These are phyloP conservation scores for Crossaster papposus DNA, from an alignment of 53 echinoderm and acorn worm genomes.

Conservation along the genomic window DNA sequence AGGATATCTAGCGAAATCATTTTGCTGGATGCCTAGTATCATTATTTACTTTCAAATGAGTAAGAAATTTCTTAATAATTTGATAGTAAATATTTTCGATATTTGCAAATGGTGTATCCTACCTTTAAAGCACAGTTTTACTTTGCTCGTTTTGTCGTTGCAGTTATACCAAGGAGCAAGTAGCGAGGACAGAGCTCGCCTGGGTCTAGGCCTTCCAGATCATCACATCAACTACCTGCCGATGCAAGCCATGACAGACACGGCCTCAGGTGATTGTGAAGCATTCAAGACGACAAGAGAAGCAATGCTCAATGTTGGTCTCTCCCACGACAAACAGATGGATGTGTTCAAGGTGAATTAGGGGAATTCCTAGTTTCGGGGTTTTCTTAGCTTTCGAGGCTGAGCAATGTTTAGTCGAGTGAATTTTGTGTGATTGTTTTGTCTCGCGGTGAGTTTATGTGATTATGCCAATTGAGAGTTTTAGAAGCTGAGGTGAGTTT, in stretches of 20 bases:
- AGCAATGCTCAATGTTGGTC: slow-evolving; percentile 86
- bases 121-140: too few species aligned
- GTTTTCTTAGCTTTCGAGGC: not conserved
- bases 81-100: too few species aligned
- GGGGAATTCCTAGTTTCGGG: not conserved
- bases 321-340: slow-evolving; percentile 66
- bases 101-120: too few species aligned
- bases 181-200: slow-evolving; percentile 57
- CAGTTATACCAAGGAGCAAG: slow-evolving; percentile 67
- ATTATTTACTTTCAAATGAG: too few species aligned
- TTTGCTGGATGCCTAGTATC: too few species aligned
- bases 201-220: slow-evolving; percentile 59
- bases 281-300: slow-evolving; percentile 60
- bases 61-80: too few species aligned
- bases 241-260: slow-evolving; percentile 5
- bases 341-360: slow-evolving; percentile 83
- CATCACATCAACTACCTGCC: slow-evolving; percentile 16
- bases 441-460: too few species aligned
- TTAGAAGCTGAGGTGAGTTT: too few species aligned
- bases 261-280: slow-evolving; percentile 41
- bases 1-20: too few species aligned
- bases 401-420: not conserved
- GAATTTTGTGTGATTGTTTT: not conserved
- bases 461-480: too few species aligned
- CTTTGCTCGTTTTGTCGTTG: not conserved